Percentiles rank a stretch among this genome's conserved stretches.
Conservation (phyloP, 2,888 invertebrate species). For the Dasysyrphus albostriatus region DNA sequence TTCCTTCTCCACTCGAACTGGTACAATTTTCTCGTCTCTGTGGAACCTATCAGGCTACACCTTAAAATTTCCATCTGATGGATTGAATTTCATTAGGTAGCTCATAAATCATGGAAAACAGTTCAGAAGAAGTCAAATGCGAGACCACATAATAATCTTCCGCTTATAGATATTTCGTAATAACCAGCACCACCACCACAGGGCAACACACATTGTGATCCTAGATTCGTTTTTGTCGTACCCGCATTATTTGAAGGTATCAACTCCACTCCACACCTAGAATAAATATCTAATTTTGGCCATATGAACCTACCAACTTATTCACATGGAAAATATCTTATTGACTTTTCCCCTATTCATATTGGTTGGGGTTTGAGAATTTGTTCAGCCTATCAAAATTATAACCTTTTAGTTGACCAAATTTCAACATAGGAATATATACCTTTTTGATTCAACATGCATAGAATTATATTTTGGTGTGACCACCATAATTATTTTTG, state of each 20-base stretch:
- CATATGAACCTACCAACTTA: constrained; percentile 25
- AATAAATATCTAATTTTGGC: background rate
- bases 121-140: constrained; percentile 62
- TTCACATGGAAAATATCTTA: constrained; percentile 56
- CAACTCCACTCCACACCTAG: constrained; percentile 54
- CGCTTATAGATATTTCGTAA: constrained; percentile 39
- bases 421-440: constrained; percentile 35
- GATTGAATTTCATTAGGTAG: constrained; percentile 59
- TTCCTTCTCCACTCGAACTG: too few relatives aligned
- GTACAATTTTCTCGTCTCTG: constrained; percentile 10
- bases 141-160: constrained; percentile 31
- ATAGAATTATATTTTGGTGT: background rate
- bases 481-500: background rate
- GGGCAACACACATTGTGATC: constrained; percentile 12
- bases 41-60: constrained; percentile 6
- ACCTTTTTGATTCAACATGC: constrained; percentile 32
- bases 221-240: constrained; percentile 10
- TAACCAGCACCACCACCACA: background rate
- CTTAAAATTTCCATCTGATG: constrained; percentile 46
- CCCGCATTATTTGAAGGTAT: constrained; percentile 47
- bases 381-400: constrained; percentile 12
- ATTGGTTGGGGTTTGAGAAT: background rate
- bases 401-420: constrained; percentile 50
- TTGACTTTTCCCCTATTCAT: constrained; percentile 50
- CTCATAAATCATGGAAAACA: constrained; percentile 54